Percentiles rank a stretch among this genome's conserved stretches.
These are phyloP conservation scores for Hyperoodon ampullatus DNA, from an alignment of 2,113 vertebrate species.

Conservation along the genomic window DNA sequence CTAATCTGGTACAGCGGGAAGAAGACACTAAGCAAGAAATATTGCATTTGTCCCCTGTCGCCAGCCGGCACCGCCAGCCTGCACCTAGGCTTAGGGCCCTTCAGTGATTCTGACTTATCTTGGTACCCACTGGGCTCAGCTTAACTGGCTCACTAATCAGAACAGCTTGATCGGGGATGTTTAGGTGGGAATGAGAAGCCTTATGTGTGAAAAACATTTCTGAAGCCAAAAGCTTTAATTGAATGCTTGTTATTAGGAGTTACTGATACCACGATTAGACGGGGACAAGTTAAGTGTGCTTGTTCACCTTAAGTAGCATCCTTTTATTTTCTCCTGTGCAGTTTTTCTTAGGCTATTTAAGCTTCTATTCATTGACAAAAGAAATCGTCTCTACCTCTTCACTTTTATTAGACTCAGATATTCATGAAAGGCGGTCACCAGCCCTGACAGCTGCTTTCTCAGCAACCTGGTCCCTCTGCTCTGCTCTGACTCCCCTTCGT, in stretches of 20 bases:
- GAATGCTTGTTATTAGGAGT: background rate
- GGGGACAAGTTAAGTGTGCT: background rate
- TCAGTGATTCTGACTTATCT: background rate
- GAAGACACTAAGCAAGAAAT: slow-evolving; percentile 83
- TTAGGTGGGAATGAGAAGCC: background rate
- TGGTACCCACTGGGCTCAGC: too few relatives aligned
- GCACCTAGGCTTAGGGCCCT: background rate
- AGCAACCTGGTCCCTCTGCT: background rate
- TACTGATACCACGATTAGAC: background rate
- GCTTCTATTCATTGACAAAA: background rate
- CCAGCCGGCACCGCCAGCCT: background rate
- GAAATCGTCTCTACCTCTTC: background rate
- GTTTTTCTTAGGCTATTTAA: slow-evolving; percentile 16
- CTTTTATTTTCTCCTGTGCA: slow-evolving; percentile 11
- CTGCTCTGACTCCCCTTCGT: background rate
- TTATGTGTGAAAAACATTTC: background rate
- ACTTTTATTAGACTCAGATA: background rate
- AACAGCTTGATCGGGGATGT: background rate
- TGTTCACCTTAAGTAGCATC: background rate
- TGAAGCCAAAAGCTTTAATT: background rate
- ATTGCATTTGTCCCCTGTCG: slow-evolving; percentile 57
- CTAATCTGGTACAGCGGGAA: slow-evolving; percentile 82
- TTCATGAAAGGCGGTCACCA: background rate
- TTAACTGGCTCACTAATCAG: background rate
- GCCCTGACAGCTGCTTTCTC: background rate